A percentile compares a stretch with the other conserved stretches of the same genome.
Evolutionary conservation across 2,888 invertebrate genomes (phyloP).

Genomic region (Lycaena phlaeas): DNA sequence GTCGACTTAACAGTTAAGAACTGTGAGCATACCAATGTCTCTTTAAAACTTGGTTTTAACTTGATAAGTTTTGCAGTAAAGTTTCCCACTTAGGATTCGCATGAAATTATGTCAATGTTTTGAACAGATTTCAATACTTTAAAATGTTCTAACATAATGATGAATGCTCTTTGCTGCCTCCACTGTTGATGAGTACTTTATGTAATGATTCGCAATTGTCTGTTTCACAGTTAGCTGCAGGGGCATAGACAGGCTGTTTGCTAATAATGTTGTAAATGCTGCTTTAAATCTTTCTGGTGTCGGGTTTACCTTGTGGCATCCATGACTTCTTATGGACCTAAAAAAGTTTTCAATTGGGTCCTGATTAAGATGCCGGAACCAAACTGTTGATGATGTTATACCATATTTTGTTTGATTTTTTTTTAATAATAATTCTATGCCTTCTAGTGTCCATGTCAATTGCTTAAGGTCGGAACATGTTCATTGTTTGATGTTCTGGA

Average conservation of each 20-base stretch:
- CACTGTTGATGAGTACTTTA: slow-evolving; percentile 4
- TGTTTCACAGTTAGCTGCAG: slow-evolving; percentile 18
- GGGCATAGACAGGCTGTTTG: slow-evolving; percentile 18
- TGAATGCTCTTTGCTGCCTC: slow-evolving; percentile 1
- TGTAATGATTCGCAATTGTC: slow-evolving; percentile 10
- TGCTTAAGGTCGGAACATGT: slow-evolving; percentile 17
- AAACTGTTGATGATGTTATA: slow-evolving; percentile 19
- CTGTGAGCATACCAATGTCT: too few relatives aligned
- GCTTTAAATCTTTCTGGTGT: slow-evolving; percentile 15
- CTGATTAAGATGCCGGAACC: slow-evolving; percentile 25
- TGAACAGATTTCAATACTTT: too few relatives aligned
- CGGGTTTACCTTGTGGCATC: slow-evolving; percentile 18
- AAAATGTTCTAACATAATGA: too few relatives aligned
- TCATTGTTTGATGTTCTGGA: neutral
- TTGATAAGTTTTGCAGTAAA: too few relatives aligned
- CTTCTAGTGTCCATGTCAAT: slow-evolving; percentile 18
- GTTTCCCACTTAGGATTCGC: too few relatives aligned
- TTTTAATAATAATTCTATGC: slow-evolving; percentile 10
- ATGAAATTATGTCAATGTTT: too few relatives aligned
- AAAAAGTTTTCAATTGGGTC: slow-evolving; percentile 25
- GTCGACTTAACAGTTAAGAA: too few relatives aligned
- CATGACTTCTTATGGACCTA: slow-evolving; percentile 20
- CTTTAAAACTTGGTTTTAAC: too few relatives aligned
- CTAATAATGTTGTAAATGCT: slow-evolving; percentile 14
- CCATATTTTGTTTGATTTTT: slow-evolving; percentile 11